Conservation (phyloP, 2,888 invertebrate species). For the Cosmia pyralina region DNA sequence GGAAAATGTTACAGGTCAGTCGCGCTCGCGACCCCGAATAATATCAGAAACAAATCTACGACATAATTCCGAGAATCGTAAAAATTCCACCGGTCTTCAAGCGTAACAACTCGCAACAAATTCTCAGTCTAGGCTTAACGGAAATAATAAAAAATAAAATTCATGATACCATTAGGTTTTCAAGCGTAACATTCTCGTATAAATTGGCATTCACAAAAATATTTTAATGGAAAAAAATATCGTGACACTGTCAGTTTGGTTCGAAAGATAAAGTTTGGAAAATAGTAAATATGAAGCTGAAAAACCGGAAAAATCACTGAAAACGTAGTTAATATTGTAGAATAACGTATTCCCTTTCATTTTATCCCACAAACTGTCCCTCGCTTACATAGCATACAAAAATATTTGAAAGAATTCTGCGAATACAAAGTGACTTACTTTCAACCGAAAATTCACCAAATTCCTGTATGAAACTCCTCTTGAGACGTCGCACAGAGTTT, state of each 20-base stretch:
- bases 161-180: constrained; percentile 28
- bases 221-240: constrained; percentile 42
- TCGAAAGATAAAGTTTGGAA: constrained; percentile 52
- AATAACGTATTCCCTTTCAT: constrained; percentile 18
- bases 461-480: constrained; percentile 80
- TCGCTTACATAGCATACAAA: constrained; percentile 22
- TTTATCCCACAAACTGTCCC: constrained; percentile 12
- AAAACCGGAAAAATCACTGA: constrained; percentile 5
- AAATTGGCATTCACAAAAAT: constrained; percentile 38
- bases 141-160: constrained; percentile 40
- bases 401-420: constrained; percentile 51
- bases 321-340: constrained; percentile 15
- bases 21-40: not conserved
- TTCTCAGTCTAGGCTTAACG: constrained; percentile 11
- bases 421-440: constrained; percentile 76
- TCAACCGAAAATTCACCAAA: constrained; percentile 72
- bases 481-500: constrained; percentile 78
- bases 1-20: not conserved
- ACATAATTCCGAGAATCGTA: constrained; percentile 22
- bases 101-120: not conserved
- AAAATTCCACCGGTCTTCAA: constrained; percentile 16
- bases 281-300: constrained; percentile 32
- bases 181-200: constrained; percentile 15
- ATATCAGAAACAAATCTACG: not conserved
- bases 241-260: constrained; percentile 59